Percentiles rank a stretch among this genome's conserved stretches.
phyloP scores from a whole-genome alignment of 2,797 vertebrate genomes.

The Etheostoma nigrum region DNA sequence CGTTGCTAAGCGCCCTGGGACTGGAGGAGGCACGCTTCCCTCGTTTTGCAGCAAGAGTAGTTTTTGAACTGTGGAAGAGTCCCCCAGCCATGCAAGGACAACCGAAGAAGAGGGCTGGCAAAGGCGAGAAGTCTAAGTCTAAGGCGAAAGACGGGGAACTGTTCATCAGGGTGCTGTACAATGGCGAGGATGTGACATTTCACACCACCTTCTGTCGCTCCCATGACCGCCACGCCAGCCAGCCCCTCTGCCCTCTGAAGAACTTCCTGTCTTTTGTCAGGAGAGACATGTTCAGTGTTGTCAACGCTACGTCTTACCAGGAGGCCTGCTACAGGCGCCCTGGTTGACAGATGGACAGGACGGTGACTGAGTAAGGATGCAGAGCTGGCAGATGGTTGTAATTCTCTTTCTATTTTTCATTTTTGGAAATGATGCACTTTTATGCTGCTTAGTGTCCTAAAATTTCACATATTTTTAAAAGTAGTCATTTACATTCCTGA shows the following conservation, averaged over 20 bases:
- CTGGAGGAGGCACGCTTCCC: slow-evolving; percentile 92
- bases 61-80: slow-evolving; percentile 96
- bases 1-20: slow-evolving; percentile 94
- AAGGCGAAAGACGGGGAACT: slow-evolving; percentile 80
- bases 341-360: slow-evolving; percentile 51
- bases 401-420: slow-evolving; percentile 32
- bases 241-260: slow-evolving; percentile 92
- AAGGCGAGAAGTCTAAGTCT: slow-evolving; percentile 43
- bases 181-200: slow-evolving; percentile 96
- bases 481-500: slow-evolving; percentile 41
- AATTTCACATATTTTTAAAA: slow-evolving; percentile 19
- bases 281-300: slow-evolving; percentile 91
- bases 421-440: slow-evolving; percentile 51
- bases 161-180: slow-evolving; percentile 93
- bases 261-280: slow-evolving; percentile 92
- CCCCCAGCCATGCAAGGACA: slow-evolving; percentile 26
- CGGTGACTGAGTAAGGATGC: not conserved
- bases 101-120: slow-evolving; percentile 44
- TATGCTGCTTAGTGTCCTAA: slow-evolving; percentile 50
- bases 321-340: slow-evolving; percentile 88
- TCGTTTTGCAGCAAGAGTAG: slow-evolving; percentile 93
- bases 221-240: slow-evolving; percentile 81
- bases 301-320: slow-evolving; percentile 91
- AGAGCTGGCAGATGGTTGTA: slow-evolving; percentile 25
- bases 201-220: slow-evolving; percentile 92